Conservation (phyloP, 1,140 invertebrate genomes). For the Matsumurasca onukii region DNA sequence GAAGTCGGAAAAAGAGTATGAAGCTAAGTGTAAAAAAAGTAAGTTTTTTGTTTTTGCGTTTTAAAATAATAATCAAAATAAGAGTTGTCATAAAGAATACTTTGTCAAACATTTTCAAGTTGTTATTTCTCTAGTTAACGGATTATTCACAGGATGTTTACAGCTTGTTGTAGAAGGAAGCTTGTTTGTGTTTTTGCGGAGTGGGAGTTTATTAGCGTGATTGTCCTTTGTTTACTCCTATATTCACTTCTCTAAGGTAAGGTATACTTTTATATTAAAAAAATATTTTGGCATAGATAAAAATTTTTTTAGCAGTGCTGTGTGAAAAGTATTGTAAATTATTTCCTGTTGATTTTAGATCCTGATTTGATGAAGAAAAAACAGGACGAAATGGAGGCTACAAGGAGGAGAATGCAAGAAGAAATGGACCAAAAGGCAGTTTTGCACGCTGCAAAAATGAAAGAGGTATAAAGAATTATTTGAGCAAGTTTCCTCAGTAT, state of each 20-base stretch:
- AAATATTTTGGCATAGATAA: slow-evolving; percentile 17
- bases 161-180: too few species aligned
- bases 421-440: slow-evolving; percentile 38
- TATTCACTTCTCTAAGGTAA: slow-evolving; percentile 19
- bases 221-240: neutral
- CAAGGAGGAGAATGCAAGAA: slow-evolving; percentile 39
- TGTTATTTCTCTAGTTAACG: neutral
- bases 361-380: slow-evolving; percentile 35
- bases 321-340: too few species aligned
- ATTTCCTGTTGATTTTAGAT: too few species aligned
- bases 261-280: neutral
- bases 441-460: slow-evolving; percentile 36
- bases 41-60: slow-evolving; percentile 20
- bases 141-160: neutral
- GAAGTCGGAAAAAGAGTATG: slow-evolving; percentile 28
- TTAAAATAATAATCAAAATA: too few species aligned
- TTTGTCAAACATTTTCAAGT: slow-evolving; percentile 14
- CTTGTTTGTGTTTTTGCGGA: too few species aligned
- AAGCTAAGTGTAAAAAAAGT: slow-evolving; percentile 37
- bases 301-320: slow-evolving; percentile 13
- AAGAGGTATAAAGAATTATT: slow-evolving; percentile 37
- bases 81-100: too few species aligned
- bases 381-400: slow-evolving; percentile 34
- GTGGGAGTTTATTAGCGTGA: too few species aligned
- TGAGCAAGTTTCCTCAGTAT: neutral